phyloP scores from a whole-genome alignment of 2,888 invertebrate genomes.

The Eubasilissa splendida region DNA sequence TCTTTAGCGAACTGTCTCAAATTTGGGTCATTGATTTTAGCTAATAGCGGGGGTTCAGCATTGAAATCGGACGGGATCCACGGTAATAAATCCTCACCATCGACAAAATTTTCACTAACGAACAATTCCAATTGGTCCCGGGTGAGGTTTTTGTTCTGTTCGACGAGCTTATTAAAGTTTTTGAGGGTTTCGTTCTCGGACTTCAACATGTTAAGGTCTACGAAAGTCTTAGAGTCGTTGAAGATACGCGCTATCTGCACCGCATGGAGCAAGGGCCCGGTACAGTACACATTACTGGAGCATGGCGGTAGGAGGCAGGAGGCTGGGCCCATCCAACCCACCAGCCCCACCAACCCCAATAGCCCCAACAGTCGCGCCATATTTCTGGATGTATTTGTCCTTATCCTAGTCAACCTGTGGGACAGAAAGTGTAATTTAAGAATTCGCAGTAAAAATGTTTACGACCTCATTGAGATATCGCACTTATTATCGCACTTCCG shows the following conservation, averaged over 20 bases:
- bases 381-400: neutral
- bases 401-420: slow-evolving; percentile 1
- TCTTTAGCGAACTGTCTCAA: slow-evolving; percentile 76
- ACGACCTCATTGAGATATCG: too few relatives aligned
- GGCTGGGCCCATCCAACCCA: slow-evolving; percentile 54
- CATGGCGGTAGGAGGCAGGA: slow-evolving; percentile 66
- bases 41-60: slow-evolving; percentile 74
- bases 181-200: slow-evolving; percentile 73
- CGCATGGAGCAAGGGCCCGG: slow-evolving; percentile 80
- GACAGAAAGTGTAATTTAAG: too few relatives aligned
- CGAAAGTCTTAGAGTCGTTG: slow-evolving; percentile 87
- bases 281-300: slow-evolving; percentile 80
- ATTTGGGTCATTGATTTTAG: slow-evolving; percentile 72
- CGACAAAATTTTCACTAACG: slow-evolving; percentile 74
- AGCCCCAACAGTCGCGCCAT: slow-evolving; percentile 37
- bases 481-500: too few relatives aligned
- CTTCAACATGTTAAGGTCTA: slow-evolving; percentile 80
- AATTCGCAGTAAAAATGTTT: too few relatives aligned
- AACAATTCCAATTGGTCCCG: slow-evolving; percentile 70
- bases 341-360: slow-evolving; percentile 42
- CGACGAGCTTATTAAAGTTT: slow-evolving; percentile 74
- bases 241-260: slow-evolving; percentile 80
- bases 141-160: slow-evolving; percentile 66
- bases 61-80: slow-evolving; percentile 76
- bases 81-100: slow-evolving; percentile 73